These are phyloP conservation scores for Caenorhabditis sinica DNA, from an alignment of 2,888 invertebrate genomes.

Conservation along the genomic window DNA sequence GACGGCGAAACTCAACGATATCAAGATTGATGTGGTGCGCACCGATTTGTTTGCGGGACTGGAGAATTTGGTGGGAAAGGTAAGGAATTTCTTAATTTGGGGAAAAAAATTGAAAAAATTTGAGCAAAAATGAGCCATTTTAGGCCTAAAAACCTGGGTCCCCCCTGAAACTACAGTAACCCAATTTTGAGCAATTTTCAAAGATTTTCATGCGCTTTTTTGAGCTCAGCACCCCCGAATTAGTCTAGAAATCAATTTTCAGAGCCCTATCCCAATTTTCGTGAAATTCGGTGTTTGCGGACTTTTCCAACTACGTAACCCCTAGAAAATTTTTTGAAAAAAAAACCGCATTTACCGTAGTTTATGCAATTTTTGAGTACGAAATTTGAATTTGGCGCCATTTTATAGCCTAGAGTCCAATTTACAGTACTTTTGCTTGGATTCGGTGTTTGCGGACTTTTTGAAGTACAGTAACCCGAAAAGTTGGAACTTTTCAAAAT, in stretches of 20 bases:
- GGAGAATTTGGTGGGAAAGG: slow-evolving; percentile 60
- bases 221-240: background rate
- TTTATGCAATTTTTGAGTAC: too few species aligned
- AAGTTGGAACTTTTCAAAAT: too few species aligned
- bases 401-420: background rate
- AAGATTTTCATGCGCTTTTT: background rate
- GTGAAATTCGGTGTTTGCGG: slow-evolving; percentile 1
- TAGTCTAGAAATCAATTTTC: background rate
- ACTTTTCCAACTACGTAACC: slow-evolving; percentile 10
- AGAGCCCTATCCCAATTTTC: background rate
- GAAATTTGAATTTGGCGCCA: too few species aligned
- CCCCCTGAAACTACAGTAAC: too few species aligned
- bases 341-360: too few species aligned
- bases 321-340: too few species aligned
- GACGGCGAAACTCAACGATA: slow-evolving; percentile 89
- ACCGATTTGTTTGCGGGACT: slow-evolving; percentile 77
- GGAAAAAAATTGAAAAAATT: background rate
- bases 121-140: background rate
- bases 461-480: too few species aligned
- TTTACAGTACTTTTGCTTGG: background rate
- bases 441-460: background rate
- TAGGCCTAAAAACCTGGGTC: background rate
- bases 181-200: background rate
- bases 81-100: too few species aligned
- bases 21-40: slow-evolving; percentile 85